phyloP scores from a whole-genome alignment of 2,797 vertebrate genomes.

The Ceyx erithaca region DNA sequence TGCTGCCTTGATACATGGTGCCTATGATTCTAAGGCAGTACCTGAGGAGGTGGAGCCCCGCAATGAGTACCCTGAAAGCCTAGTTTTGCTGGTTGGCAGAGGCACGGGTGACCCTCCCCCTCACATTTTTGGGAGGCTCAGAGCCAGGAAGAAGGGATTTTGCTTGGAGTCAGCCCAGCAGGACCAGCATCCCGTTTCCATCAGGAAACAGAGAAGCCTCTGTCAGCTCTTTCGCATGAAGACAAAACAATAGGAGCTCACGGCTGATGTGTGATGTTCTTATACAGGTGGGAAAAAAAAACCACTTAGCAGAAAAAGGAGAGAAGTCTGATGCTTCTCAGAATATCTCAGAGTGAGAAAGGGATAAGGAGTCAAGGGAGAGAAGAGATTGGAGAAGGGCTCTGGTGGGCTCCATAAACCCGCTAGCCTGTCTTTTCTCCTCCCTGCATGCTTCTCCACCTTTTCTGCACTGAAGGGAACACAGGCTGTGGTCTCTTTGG shows the following conservation, averaged over 20 bases:
- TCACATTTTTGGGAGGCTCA: neutral
- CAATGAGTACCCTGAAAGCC: neutral
- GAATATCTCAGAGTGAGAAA: neutral
- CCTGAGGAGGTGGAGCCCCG: neutral
- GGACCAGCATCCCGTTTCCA: neutral
- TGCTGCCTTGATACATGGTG: neutral
- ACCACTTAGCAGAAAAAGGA: neutral
- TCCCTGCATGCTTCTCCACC: neutral
- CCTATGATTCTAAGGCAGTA: neutral
- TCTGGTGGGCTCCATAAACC: neutral
- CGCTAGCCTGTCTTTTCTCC: neutral
- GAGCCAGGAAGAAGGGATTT: neutral
- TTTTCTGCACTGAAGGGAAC: neutral
- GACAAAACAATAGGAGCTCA: neutral
- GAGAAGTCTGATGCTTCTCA: neutral
- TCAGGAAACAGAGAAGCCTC: neutral
- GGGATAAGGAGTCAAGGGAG: neutral
- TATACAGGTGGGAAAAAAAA: neutral
- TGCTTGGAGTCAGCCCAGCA: neutral
- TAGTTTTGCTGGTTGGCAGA: neutral
- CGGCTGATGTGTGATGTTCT: neutral
- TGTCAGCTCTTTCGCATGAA: neutral
- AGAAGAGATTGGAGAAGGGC: neutral
- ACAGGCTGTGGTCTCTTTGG: neutral
- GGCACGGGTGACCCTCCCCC: accelerated